A percentile compares a stretch with the other conserved stretches of the same genome.
phyloP scores from a whole-genome alignment of 2,113 vertebrate genomes.

The Microtus oregoni region DNA sequence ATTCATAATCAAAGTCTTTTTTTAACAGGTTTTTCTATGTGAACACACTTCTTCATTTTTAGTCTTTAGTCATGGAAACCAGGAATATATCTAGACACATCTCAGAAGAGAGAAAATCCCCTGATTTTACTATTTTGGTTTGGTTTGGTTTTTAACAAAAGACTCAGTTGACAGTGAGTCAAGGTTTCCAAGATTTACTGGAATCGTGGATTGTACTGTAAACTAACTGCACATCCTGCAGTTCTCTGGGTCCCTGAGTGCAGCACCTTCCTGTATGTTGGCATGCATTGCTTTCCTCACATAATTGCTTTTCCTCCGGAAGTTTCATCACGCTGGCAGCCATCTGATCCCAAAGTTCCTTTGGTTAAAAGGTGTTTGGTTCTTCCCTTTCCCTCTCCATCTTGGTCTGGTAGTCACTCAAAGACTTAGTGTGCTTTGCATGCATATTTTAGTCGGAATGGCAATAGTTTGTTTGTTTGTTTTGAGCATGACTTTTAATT shows the following conservation, averaged over 20 bases:
- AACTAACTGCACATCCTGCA: conserved; percentile 63
- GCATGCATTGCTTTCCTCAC: conserved; percentile 87
- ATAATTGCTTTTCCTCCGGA: conserved; percentile 78
- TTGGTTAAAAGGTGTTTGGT: conserved; percentile 80
- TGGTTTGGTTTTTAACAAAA: neutral
- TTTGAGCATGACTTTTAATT: conserved; percentile 91
- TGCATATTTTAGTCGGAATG: conserved; percentile 91
- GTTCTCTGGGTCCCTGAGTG: conserved; percentile 75
- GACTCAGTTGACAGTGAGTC: conserved; percentile 31
- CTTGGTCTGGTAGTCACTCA: conserved; percentile 56
- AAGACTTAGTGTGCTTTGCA: conserved; percentile 89
- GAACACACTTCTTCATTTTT: conserved; percentile 63
- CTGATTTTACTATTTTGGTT: conserved; percentile 16
- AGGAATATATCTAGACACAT: conserved; percentile 42
- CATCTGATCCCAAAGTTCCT: conserved; percentile 79
- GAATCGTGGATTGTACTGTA: conserved; percentile 49
- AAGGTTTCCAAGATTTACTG: conserved; percentile 66
- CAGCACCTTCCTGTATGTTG: conserved; percentile 82
- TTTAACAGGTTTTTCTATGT: conserved; percentile 67
- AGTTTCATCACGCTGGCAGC: conserved; percentile 73
- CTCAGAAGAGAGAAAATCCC: neutral
- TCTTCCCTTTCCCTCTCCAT: conserved; percentile 71
- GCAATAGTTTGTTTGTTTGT: conserved; percentile 88
- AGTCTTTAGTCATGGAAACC: conserved; percentile 64
- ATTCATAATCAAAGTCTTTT: conserved; percentile 45